A percentile compares a stretch with the other conserved stretches of the same genome.
These are phyloP conservation scores for Esox masquinongy DNA, from an alignment of 2,797 vertebrate genomes.

Conservation along the genomic window DNA sequence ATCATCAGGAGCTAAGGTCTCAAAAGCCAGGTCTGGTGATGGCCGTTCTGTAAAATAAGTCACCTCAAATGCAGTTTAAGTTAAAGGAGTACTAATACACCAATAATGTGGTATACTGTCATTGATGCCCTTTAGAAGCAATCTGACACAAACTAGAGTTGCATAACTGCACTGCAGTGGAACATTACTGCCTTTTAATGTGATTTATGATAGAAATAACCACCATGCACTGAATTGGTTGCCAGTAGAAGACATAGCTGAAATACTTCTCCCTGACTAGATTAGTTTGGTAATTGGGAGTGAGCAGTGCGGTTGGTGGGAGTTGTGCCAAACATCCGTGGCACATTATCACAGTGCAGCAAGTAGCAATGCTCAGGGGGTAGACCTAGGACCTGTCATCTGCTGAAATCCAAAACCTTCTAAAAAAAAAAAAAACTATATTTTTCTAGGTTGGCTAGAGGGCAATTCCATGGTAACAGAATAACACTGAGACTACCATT, in stretches of 20 bases:
- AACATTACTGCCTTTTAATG: slow-evolving; percentile 20
- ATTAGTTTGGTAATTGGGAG: slow-evolving; percentile 38
- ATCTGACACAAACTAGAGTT: not conserved
- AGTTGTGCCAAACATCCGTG: slow-evolving; percentile 41
- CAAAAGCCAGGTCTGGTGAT: too few relatives aligned
- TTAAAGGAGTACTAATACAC: not conserved
- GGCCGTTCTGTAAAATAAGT: not conserved
- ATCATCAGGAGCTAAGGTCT: too few relatives aligned
- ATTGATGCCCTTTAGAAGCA: slow-evolving; percentile 1
- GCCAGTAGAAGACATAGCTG: slow-evolving; percentile 24
- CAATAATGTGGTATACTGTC: not conserved
- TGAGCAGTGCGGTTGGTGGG: slow-evolving; percentile 21
- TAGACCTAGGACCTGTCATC: slow-evolving; percentile 8
- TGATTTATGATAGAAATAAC: slow-evolving; percentile 17
- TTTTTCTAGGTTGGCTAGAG: not conserved
- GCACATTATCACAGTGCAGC: slow-evolving; percentile 18
- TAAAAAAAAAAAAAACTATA: slow-evolving; percentile 13
- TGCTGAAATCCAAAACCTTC: slow-evolving; percentile 34
- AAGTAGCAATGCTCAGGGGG: slow-evolving; percentile 15
- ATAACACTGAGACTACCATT: too few relatives aligned
- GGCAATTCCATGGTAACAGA: too few relatives aligned
- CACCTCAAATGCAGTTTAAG: not conserved
- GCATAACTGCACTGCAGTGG: not conserved
- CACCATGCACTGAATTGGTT: slow-evolving; percentile 20
- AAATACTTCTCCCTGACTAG: slow-evolving; percentile 29